These are phyloP conservation scores for Drosophila rhopaloa DNA, from an alignment of 1,140 invertebrate species.

Conservation along the genomic window DNA sequence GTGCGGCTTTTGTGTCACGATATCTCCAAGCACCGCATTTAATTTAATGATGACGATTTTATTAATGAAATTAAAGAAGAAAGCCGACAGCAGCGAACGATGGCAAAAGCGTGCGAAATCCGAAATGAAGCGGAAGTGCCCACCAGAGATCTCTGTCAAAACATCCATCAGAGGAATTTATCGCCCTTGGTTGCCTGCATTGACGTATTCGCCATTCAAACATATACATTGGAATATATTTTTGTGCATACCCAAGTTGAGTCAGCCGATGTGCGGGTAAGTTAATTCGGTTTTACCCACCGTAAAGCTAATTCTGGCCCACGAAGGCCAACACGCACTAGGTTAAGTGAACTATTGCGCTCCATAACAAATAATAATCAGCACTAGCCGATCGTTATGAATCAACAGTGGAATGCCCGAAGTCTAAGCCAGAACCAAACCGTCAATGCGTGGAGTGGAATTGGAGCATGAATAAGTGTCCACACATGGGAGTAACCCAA, in stretches of 20 bases:
- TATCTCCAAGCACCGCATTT: slow-evolving; percentile 61
- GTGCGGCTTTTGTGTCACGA: slow-evolving; percentile 53
- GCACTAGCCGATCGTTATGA: slow-evolving; percentile 50
- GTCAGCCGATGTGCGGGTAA: slow-evolving; percentile 30
- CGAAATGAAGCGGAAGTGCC: slow-evolving; percentile 61
- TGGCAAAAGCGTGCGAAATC: slow-evolving; percentile 72
- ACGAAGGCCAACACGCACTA: slow-evolving; percentile 65
- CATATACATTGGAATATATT: background rate
- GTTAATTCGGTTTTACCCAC: slow-evolving; percentile 57
- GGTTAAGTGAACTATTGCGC: slow-evolving; percentile 51
- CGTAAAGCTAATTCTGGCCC: slow-evolving; percentile 48
- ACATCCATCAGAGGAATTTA: slow-evolving; percentile 42
- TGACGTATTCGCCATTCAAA: slow-evolving; percentile 22
- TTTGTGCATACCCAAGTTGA: slow-evolving; percentile 30
- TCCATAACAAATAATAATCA: slow-evolving; percentile 43
- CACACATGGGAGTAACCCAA: slow-evolving; percentile 13
- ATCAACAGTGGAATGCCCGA: slow-evolving; percentile 43
- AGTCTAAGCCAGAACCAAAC: slow-evolving; percentile 37
- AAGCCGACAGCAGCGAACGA: slow-evolving; percentile 45
- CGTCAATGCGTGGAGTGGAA: slow-evolving; percentile 26
- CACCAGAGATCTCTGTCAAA: slow-evolving; percentile 22
- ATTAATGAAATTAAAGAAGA: slow-evolving; percentile 81
- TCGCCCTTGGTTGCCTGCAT: slow-evolving; percentile 56
- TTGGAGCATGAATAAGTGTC: slow-evolving; percentile 74
- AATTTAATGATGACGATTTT: slow-evolving; percentile 74